Percentiles rank a stretch among this genome's conserved stretches.
Evolutionary conservation across 1,140 invertebrate genomes (phyloP).

Genomic region (Cotesia typhae): DNA sequence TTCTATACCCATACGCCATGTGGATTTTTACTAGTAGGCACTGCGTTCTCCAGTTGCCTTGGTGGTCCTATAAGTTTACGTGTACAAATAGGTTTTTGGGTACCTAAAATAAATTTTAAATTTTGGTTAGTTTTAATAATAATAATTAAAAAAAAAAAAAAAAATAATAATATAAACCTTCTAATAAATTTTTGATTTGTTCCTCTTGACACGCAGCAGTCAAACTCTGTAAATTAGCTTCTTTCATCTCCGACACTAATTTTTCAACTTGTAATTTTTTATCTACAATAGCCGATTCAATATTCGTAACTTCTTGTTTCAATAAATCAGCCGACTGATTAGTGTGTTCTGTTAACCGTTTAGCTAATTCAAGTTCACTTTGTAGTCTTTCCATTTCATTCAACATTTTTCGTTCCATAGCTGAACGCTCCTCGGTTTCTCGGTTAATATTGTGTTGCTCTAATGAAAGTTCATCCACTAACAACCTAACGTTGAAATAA

Average conservation of each 20-base stretch:
- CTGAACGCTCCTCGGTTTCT: constrained; percentile 34
- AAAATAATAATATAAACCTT: constrained; percentile 67
- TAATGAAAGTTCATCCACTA: constrained; percentile 71
- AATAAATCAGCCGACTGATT: constrained; percentile 83
- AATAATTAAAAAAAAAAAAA: constrained; percentile 32
- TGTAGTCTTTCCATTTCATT: constrained; percentile 36
- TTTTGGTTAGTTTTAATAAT: neutral
- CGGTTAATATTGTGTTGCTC: constrained; percentile 65
- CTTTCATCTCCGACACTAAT: constrained; percentile 88
- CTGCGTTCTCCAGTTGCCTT: constrained; percentile 89
- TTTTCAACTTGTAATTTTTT: constrained; percentile 87
- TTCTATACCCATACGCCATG: constrained; percentile 93
- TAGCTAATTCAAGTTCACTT: constrained; percentile 74
- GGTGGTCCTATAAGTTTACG: constrained; percentile 90
- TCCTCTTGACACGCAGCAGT: constrained; percentile 81
- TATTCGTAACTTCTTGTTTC: constrained; percentile 78
- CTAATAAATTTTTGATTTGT: constrained; percentile 81
- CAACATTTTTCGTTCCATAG: constrained; percentile 30
- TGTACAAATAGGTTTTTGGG: constrained; percentile 84
- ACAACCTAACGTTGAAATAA: constrained; percentile 59
- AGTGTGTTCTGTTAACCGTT: constrained; percentile 81
- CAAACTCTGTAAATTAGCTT: constrained; percentile 88
- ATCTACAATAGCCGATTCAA: constrained; percentile 83
- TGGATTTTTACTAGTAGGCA: constrained; percentile 93
- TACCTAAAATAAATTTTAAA: constrained; percentile 67